Evolutionary conservation across 1,140 invertebrate genomes (phyloP), one percentile per base, ranked within the genome.

Genomic region (Eumeta japonica): DNA sequence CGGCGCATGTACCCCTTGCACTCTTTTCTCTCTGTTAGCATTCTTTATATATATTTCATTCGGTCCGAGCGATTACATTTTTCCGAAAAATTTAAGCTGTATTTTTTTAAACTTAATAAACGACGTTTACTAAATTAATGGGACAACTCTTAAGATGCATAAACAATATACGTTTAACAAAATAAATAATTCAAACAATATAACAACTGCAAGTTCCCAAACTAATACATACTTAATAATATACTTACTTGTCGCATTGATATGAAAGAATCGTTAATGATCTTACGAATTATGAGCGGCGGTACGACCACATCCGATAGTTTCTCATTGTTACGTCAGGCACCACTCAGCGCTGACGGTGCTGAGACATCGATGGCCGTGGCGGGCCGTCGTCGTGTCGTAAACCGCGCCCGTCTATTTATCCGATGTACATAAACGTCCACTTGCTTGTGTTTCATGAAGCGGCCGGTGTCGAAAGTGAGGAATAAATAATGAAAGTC

Each of bases 401-500:
- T 45, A 49, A 50, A 34, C 48, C 43, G 46, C 43, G 46, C 40
- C 42, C 38, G 41, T 43, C 55, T 52, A 48, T 54, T 54, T 50
- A 54, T 48, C 47, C 38, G n/a, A 34, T 38, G 43, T 55, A 48
- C 50, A 49, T 52, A 54, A 56, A 56, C 46, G 54, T 61, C 55
- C 57, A 58, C 58, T 56, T 63, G 60, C 57, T 54, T 52, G 46
- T 52, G 46, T 46, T 43, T 45, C 45, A 38, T 35, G 42, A 52
- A 37, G 48, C 48, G 45, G 43, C 43, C 33, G 33, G 20, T 42
- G 40, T 56, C 44, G 43, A 52, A 45, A 48, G 39, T 47, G 34
- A 24, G 44, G 49, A 48, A 62, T 65, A 65, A 66, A 58, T 62
- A 66, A 66, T 63, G 61, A 55, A 60, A 53, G 42, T 46, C 55